A percentile compares a stretch with the other conserved stretches of the same genome.
These are phyloP conservation scores for Octopus sinensis DNA, from an alignment of 1,140 invertebrate species.

Conservation along the genomic window DNA sequence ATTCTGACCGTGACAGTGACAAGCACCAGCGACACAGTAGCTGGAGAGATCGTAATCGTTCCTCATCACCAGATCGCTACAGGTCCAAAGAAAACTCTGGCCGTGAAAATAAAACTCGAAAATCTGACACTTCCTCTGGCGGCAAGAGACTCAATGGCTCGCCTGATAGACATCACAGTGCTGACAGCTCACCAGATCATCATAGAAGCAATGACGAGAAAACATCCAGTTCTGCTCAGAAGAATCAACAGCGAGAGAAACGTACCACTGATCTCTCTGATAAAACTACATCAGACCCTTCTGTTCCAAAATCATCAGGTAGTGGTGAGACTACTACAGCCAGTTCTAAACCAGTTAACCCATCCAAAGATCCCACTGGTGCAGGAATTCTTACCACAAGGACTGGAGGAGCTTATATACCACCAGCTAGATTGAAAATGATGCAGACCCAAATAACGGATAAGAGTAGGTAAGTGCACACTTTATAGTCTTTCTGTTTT, in stretches of 20 bases:
- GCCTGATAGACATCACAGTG: neutral
- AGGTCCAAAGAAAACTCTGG: neutral
- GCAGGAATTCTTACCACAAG: slow-evolving; percentile 67
- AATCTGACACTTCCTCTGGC: slow-evolving; percentile 1
- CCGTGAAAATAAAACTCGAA: slow-evolving; percentile 17
- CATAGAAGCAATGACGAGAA: neutral
- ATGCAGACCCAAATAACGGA: slow-evolving; percentile 94
- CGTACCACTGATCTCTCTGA: slow-evolving; percentile 22
- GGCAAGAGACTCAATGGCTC: neutral
- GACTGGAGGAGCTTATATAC: slow-evolving; percentile 97
- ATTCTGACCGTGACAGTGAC: slow-evolving; percentile 17
- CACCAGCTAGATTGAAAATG: slow-evolving; percentile 88
- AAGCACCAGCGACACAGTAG: neutral
- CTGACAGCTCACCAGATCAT: neutral
- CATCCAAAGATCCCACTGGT: neutral
- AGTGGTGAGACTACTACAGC: slow-evolving; percentile 33
- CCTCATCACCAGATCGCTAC: neutral
- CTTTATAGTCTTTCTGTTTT: neutral
- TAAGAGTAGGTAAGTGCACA: slow-evolving; percentile 66
- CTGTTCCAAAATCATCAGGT: slow-evolving; percentile 17
- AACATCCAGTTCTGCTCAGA: neutral
- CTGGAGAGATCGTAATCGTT: neutral
- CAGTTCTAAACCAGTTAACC: slow-evolving; percentile 25
- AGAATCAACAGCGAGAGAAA: neutral
- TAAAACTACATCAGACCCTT: neutral